A percentile compares a stretch with the other conserved stretches of the same genome.
phyloP scores from a whole-genome alignment of 35 echinoderm and acorn worm species.

The Acanthaster planci region DNA sequence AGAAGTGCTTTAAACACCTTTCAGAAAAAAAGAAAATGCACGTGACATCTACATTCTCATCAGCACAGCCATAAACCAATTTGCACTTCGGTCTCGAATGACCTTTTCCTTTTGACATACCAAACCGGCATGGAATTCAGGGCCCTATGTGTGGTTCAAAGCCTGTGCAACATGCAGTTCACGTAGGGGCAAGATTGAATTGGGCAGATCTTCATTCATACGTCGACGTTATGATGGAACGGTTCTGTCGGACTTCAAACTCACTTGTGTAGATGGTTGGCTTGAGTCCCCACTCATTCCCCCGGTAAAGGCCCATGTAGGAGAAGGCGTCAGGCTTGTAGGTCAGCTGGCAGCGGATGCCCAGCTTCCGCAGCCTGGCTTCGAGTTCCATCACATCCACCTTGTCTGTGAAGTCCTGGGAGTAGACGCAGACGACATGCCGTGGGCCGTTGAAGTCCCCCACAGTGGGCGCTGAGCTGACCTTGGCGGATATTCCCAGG shows the following conservation, averaged over 20 bases:
- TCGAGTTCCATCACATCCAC: conserved; percentile 10
- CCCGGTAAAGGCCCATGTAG: conserved; percentile 33
- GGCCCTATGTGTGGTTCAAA: too few species aligned
- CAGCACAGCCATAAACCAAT: too few species aligned
- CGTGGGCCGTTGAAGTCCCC: background rate
- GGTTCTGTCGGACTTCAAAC: conserved; percentile 12
- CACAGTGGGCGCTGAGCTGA: background rate
- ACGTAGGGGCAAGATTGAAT: too few species aligned
- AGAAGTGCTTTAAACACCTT: too few species aligned
- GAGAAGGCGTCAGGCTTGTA: conserved; percentile 60
- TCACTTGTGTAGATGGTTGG: conserved; percentile 46
- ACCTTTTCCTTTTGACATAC: too few species aligned
- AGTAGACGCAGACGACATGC: conserved; percentile 60
- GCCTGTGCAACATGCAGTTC: too few species aligned
- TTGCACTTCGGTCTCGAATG: too few species aligned
- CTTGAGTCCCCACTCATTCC: conserved; percentile 37
- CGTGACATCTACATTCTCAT: too few species aligned
- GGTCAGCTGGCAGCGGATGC: conserved; percentile 27
- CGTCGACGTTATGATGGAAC: background rate
- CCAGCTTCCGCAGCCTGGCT: conserved; percentile 1
- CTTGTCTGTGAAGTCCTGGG: conserved; percentile 42
- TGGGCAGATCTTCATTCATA: background rate
- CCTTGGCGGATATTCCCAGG: conserved; percentile 30
- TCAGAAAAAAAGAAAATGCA: too few species aligned
- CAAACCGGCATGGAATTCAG: too few species aligned